phyloP scores from a whole-genome alignment of 2,797 vertebrate species.

The Pitangus sulphuratus region DNA sequence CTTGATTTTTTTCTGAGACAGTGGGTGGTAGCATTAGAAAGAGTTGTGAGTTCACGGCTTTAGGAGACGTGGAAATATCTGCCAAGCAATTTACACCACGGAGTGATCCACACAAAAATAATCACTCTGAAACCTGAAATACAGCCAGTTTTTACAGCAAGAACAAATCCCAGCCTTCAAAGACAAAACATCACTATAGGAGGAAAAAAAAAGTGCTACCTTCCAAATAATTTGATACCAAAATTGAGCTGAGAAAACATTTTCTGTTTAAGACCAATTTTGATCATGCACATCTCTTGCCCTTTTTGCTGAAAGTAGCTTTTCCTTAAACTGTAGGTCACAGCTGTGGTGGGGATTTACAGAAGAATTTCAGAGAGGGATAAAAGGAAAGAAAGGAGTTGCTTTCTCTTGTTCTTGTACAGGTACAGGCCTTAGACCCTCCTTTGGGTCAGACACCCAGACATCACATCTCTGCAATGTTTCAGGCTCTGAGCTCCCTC shows the following conservation, averaged over 20 bases:
- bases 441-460: background rate
- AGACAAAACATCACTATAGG: background rate
- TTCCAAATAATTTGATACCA: background rate
- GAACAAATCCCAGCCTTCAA: background rate
- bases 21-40: background rate
- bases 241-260: rapidly evolving
- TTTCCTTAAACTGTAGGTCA: background rate
- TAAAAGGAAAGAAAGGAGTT: background rate
- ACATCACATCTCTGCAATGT: rapidly evolving
- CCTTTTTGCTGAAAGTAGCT: background rate
- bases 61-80: background rate
- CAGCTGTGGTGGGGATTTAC: background rate
- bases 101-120: background rate
- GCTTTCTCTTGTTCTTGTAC: background rate
- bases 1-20: background rate
- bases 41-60: background rate
- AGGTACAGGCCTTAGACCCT: background rate
- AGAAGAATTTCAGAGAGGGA: background rate
- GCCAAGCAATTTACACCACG: background rate
- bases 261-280: background rate
- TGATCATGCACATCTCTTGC: rapidly evolving
- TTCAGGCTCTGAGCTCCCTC: background rate
- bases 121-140: background rate
- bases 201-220: background rate
- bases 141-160: background rate